Conservation (phyloP, 2,797 vertebrate genomes). For the Smutsia gigantea region DNA sequence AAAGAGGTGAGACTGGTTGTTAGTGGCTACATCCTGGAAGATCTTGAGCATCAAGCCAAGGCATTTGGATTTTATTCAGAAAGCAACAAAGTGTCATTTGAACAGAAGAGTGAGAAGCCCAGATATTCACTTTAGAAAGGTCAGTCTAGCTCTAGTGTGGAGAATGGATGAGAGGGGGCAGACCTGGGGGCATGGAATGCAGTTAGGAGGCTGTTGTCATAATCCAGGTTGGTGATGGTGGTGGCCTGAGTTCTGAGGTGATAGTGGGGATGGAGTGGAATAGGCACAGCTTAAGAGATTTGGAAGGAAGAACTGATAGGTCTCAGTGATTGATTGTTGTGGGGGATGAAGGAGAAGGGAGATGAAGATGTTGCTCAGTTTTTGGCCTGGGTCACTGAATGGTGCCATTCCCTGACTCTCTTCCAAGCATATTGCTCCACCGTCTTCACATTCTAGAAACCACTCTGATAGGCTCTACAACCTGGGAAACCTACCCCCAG, state of each 20-base stretch:
- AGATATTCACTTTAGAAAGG: constrained; percentile 10
- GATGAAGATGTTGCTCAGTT: not conserved
- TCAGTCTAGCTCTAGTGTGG: not conserved
- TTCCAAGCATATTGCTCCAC: not conserved
- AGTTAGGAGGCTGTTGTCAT: not conserved
- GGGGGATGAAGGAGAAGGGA: not conserved
- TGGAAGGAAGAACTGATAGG: not conserved
- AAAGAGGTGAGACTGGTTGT: not conserved
- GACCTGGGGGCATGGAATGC: too few relatives aligned
- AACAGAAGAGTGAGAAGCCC: not conserved
- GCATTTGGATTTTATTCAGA: constrained; percentile 7
- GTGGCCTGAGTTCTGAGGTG: not conserved
- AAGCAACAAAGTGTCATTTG: not conserved
- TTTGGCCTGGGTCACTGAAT: not conserved
- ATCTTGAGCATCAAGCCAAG: not conserved
- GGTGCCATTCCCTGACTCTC: not conserved
- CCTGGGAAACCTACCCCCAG: not conserved
- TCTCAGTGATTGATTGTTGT: not conserved
- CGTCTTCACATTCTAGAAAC: not conserved
- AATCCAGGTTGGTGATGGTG: not conserved
- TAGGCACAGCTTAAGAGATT: not conserved
- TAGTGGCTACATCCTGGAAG: not conserved
- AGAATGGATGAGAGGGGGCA: not conserved
- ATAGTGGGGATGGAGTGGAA: not conserved
- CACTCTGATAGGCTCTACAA: not conserved